These are phyloP conservation scores for Drosophila nasuta DNA, from an alignment of 1,140 invertebrate species.

Conservation along the genomic window DNA sequence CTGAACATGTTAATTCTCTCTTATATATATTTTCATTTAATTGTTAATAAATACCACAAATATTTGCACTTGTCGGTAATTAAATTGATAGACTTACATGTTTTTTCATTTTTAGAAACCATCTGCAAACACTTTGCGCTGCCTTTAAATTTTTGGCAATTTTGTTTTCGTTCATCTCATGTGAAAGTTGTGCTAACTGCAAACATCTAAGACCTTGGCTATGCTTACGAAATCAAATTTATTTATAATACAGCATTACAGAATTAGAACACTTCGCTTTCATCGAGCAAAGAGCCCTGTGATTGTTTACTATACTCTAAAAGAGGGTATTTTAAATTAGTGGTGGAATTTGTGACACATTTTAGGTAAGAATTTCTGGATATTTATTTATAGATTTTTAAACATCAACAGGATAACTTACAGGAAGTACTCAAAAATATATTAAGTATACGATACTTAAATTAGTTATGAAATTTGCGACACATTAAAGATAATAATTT, in stretches of 20 bases:
- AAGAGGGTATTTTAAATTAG: not conserved
- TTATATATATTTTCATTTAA: constrained; percentile 21
- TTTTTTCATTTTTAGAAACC: constrained; percentile 18
- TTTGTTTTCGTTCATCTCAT: constrained; percentile 17
- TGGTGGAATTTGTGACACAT: not conserved
- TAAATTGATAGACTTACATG: constrained; percentile 23
- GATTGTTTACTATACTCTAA: constrained; percentile 11
- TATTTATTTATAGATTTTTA: not conserved
- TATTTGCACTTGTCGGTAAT: constrained; percentile 36
- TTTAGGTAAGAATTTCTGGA: not conserved
- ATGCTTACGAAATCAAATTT: constrained; percentile 36
- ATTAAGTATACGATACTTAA: too few relatives aligned
- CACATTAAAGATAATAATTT: not conserved
- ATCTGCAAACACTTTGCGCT: constrained; percentile 38
- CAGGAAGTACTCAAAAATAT: too few relatives aligned
- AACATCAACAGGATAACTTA: too few relatives aligned
- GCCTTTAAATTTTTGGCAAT: constrained; percentile 21
- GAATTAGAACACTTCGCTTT: constrained; percentile 55
- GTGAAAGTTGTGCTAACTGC: constrained; percentile 36
- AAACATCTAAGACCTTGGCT: constrained; percentile 33
- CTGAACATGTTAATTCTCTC: too few relatives aligned
- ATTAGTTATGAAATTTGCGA: not conserved
- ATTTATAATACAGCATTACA: constrained; percentile 37
- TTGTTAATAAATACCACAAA: constrained; percentile 37
- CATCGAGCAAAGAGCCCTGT: constrained; percentile 18